Percentiles rank a stretch among this genome's conserved stretches.
phyloP scores from a whole-genome alignment of 2,113 vertebrate species.

The Myrmecobius fasciatus region DNA sequence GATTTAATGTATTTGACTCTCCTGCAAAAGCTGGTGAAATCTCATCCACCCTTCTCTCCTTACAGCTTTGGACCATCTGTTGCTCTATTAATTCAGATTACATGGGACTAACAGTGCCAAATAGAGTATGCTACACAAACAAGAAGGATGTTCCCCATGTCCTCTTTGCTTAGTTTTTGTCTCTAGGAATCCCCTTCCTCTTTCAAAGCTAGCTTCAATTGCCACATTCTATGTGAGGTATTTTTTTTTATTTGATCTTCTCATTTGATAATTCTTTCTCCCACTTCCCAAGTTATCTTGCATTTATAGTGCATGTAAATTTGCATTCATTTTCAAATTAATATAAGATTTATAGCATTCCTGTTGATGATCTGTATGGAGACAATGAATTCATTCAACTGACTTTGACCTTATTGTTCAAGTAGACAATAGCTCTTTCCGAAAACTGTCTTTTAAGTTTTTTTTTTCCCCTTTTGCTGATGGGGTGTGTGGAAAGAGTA shows the following conservation, averaged over 20 bases:
- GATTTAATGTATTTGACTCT: slow-evolving; percentile 48
- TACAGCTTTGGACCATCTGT: slow-evolving; percentile 47
- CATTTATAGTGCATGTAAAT: not conserved
- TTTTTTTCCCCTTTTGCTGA: not conserved
- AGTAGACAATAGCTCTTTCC: not conserved
- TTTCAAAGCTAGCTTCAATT: not conserved
- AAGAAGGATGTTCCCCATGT: not conserved
- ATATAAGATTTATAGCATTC: not conserved
- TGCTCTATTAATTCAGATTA: not conserved
- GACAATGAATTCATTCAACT: not conserved
- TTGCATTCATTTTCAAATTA: not conserved
- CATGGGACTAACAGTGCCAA: not conserved
- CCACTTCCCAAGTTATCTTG: not conserved
- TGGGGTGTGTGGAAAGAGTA: not conserved
- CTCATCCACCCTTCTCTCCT: slow-evolving; percentile 46
- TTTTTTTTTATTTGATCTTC: not conserved
- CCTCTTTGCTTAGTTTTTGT: not conserved
- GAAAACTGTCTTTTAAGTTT: slow-evolving; percentile 57
- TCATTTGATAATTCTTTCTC: not conserved
- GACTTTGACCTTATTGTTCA: not conserved
- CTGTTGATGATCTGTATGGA: not conserved
- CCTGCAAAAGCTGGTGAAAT: slow-evolving; percentile 50
- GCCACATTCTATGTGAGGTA: not conserved
- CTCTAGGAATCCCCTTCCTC: not conserved
- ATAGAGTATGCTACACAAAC: not conserved